phyloP scores from a whole-genome alignment of 2,797 vertebrate genomes.

The Thunnus albacares region DNA sequence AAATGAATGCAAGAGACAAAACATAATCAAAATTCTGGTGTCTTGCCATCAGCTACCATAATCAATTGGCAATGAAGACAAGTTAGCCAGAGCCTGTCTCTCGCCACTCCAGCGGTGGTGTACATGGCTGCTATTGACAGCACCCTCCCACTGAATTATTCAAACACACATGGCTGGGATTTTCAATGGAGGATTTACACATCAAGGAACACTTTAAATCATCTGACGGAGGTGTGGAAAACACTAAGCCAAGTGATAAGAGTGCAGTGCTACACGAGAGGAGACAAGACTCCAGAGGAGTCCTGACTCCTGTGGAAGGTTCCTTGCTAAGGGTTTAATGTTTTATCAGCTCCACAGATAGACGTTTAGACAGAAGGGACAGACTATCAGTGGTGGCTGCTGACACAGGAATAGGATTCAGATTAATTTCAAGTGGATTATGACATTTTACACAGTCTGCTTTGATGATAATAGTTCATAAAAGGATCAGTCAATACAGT shows the following conservation, averaged over 20 bases:
- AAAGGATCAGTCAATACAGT: conserved; percentile 69
- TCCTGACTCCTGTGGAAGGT: conserved; percentile 11
- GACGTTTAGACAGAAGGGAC: conserved; percentile 29
- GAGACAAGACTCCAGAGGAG: conserved; percentile 33
- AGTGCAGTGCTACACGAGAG: neutral
- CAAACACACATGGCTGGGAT: conserved; percentile 51
- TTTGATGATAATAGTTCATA: conserved; percentile 72
- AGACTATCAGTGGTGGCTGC: conserved; percentile 49
- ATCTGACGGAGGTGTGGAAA: conserved; percentile 50
- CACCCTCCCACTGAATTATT: conserved; percentile 71
- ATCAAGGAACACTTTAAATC: conserved; percentile 63
- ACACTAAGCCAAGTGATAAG: conserved; percentile 31
- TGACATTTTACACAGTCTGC: conserved; percentile 59
- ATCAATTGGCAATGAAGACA: conserved; percentile 69
- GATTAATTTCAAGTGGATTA: conserved; percentile 73
- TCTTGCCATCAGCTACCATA: conserved; percentile 28
- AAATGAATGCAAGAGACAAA: neutral
- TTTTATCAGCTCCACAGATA: conserved; percentile 55
- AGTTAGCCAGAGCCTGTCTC: conserved; percentile 34
- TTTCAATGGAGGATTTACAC: conserved; percentile 63
- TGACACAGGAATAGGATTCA: conserved; percentile 49
- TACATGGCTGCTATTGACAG: conserved; percentile 55
- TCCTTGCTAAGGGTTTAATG: conserved; percentile 31
- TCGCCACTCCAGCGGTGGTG: conserved; percentile 36
- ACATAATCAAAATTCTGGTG: conserved; percentile 19